These are phyloP conservation scores for Drosophila colorata DNA, from an alignment of 2,888 invertebrate species.

Conservation along the genomic window DNA sequence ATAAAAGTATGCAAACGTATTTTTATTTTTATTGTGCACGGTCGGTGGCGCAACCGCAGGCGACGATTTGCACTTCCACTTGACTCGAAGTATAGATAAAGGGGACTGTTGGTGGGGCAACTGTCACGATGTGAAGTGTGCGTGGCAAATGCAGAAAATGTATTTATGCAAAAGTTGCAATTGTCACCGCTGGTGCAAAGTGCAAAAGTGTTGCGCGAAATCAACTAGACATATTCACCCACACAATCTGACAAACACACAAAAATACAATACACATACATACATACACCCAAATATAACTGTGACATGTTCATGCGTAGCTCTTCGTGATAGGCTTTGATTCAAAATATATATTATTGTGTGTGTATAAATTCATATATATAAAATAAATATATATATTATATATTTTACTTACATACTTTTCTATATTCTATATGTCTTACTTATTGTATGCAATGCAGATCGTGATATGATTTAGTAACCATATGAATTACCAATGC, in stretches of 20 bases:
- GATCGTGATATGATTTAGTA: too few species aligned
- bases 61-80: constrained; percentile 65
- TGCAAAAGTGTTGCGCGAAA: constrained; percentile 67
- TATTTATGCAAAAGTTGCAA: constrained; percentile 80
- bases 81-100: constrained; percentile 45
- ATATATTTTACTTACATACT: not conserved
- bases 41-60: constrained; percentile 38
- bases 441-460: too few species aligned
- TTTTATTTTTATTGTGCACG: constrained; percentile 57
- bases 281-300: not conserved
- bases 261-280: constrained; percentile 5
- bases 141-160: constrained; percentile 73
- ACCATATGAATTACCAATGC: too few species aligned
- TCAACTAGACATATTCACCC: constrained; percentile 48
- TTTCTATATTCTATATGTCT: too few species aligned
- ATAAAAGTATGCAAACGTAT: constrained; percentile 63
- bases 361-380: not conserved
- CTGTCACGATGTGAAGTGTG: constrained; percentile 41
- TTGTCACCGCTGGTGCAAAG: constrained; percentile 67
- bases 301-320: constrained; percentile 17
- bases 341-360: not conserved
- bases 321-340: constrained; percentile 3
- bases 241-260: constrained; percentile 1
- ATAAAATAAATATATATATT: not conserved
- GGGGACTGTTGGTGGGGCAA: not conserved